These are phyloP conservation scores for Hyperoplus immaculatus DNA, from an alignment of 2,797 vertebrate genomes.

Conservation along the genomic window DNA sequence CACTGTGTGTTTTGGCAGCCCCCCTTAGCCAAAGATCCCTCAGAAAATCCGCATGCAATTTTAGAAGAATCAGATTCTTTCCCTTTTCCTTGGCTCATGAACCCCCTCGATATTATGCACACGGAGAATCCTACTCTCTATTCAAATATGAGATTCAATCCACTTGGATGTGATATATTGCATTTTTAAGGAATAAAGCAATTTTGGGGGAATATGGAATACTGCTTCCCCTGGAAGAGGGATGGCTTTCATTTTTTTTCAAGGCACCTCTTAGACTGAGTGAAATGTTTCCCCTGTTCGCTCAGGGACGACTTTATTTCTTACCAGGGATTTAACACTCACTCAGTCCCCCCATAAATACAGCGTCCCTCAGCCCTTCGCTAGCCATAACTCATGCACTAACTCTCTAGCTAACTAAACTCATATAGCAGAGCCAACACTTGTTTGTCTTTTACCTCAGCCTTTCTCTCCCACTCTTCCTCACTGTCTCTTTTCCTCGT, in stretches of 20 bases:
- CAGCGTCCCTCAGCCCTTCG: constrained; percentile 91
- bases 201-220: constrained; percentile 82
- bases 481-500: constrained; percentile 68
- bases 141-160: constrained; percentile 79
- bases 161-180: constrained; percentile 79
- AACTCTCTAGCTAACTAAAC: constrained; percentile 89
- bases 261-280: constrained; percentile 97
- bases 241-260: constrained; percentile 95
- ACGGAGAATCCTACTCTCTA: constrained; percentile 65
- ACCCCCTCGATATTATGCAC: constrained; percentile 66
- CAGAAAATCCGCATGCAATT: constrained; percentile 79
- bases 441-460: constrained; percentile 84
- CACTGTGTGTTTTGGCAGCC: constrained; percentile 78
- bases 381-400: constrained; percentile 92
- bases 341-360: constrained; percentile 99
- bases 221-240: constrained; percentile 93
- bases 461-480: constrained; percentile 69
- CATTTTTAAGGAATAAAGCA: constrained; percentile 79
- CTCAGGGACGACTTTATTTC: constrained; percentile 99
- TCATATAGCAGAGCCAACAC: constrained; percentile 87
- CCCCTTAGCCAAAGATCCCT: constrained; percentile 70
- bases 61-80: constrained; percentile 79
- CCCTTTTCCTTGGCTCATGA: constrained; percentile 65
- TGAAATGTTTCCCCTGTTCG: constrained; percentile 99
- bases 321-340: constrained; percentile 99